Percentiles rank a stretch among this genome's conserved stretches.
Evolutionary conservation across 2,888 invertebrate genomes (phyloP).

Genomic region (Cremastinae sp.): DNA sequence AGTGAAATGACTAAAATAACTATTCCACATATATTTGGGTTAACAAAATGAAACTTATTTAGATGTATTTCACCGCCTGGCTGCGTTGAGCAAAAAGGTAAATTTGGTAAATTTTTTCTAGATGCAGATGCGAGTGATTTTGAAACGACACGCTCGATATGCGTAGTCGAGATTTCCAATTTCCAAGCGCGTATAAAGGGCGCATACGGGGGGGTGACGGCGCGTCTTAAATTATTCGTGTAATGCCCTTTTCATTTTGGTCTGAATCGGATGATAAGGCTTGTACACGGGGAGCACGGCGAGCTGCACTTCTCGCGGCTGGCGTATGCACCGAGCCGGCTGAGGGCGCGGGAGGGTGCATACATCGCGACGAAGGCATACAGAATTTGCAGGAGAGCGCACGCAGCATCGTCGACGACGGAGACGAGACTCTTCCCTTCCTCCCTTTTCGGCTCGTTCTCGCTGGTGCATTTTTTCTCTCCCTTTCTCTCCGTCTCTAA

Average conservation of each 20-base stretch:
- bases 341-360: constrained; percentile 71
- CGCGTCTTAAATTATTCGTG: constrained; percentile 1
- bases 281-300: constrained; percentile 32
- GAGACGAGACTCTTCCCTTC: constrained; percentile 44
- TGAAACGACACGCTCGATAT: too few species aligned
- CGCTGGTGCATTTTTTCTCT: constrained; percentile 6
- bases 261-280: constrained; percentile 1
- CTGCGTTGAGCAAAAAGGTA: too few species aligned
- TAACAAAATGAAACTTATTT: too few species aligned
- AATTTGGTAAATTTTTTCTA: too few species aligned
- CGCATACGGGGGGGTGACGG: constrained; percentile 3
- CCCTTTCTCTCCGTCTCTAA: not conserved
- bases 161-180: not conserved
- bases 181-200: constrained; percentile 2
- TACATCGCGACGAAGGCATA: constrained; percentile 77
- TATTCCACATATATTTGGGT: too few species aligned
- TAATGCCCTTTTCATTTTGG: constrained; percentile 9
- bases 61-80: too few species aligned
- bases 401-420: constrained; percentile 55
- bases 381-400: constrained; percentile 61
- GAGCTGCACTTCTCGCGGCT: constrained; percentile 53
- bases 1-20: too few species aligned
- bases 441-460: constrained; percentile 1
- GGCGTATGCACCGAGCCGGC: constrained; percentile 43
- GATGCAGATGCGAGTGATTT: too few species aligned